Conservation (phyloP, 2,113 vertebrate species). For the human region DNA sequence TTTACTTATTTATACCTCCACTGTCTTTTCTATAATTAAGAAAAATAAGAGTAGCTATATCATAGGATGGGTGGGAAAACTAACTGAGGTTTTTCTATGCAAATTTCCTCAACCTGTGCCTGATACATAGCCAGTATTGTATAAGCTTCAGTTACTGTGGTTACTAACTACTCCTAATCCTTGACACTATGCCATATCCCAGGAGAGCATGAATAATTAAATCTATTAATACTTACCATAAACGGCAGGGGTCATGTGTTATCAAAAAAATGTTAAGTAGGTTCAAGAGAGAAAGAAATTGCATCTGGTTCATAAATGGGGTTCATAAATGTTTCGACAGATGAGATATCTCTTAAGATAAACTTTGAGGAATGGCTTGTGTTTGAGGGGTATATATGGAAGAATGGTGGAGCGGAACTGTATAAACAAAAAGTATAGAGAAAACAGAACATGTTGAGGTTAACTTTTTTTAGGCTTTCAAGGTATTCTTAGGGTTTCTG, state of each 20-base stretch:
- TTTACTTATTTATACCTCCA: background rate
- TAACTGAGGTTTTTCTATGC: background rate
- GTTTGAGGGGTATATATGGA: background rate
- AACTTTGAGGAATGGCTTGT: background rate
- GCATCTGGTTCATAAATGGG: background rate
- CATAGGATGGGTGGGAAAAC: background rate
- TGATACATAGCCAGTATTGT: background rate
- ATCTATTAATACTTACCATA: background rate
- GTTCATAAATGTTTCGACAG: background rate
- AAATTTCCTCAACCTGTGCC: background rate
- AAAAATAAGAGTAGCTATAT: background rate
- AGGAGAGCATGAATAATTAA: background rate
- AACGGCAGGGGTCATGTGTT: background rate
- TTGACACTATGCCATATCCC: background rate
- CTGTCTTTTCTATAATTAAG: background rate
- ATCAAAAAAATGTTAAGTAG: background rate
- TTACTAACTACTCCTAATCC: background rate
- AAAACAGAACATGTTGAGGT: background rate
- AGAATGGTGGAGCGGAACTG: background rate
- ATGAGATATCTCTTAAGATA: background rate
- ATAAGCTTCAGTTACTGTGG: background rate
- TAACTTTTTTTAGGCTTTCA: background rate
- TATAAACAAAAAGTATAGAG: background rate
- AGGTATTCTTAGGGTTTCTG: background rate
- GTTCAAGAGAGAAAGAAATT: conserved; percentile 4